Conservation (phyloP, 2,888 invertebrate genomes). For the Apamea epomidion region DNA sequence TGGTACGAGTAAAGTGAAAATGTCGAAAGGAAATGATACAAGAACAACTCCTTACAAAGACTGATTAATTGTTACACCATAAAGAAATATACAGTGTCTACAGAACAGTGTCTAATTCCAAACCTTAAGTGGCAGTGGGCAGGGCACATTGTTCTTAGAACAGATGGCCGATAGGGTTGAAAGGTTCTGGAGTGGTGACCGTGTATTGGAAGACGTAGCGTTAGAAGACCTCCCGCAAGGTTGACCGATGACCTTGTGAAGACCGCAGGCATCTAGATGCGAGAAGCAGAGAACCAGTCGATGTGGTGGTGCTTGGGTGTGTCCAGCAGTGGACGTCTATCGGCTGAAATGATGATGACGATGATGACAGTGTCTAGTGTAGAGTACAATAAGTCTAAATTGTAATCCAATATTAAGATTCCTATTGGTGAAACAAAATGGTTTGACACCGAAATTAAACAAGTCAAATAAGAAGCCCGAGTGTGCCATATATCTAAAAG, state of each 20-base stretch:
- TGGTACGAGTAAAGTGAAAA: not conserved
- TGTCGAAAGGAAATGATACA: slow-evolving; percentile 6
- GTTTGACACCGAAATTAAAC: not conserved
- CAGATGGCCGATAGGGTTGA: not conserved
- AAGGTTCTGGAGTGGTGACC: not conserved
- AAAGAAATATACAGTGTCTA: not conserved
- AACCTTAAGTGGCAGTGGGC: not conserved
- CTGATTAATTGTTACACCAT: not conserved
- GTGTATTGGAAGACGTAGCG: not conserved
- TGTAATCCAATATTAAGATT: not conserved
- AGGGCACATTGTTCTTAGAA: not conserved
- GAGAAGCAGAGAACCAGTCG: not conserved
- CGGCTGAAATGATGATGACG: not conserved
- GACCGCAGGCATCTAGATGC: not conserved
- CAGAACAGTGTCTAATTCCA: not conserved
- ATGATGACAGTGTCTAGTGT: not conserved
- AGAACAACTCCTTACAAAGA: not conserved
- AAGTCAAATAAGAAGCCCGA: not conserved
- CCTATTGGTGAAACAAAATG: not conserved
- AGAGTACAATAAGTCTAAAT: not conserved
- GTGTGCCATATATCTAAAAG: not conserved
- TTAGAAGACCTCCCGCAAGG: not conserved
- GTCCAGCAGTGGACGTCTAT: not conserved
- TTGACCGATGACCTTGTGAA: not conserved
- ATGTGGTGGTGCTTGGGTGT: not conserved